Evolutionary conservation across 2,888 invertebrate species (phyloP).

Genomic region (Acrobeloides nanus): DNA sequence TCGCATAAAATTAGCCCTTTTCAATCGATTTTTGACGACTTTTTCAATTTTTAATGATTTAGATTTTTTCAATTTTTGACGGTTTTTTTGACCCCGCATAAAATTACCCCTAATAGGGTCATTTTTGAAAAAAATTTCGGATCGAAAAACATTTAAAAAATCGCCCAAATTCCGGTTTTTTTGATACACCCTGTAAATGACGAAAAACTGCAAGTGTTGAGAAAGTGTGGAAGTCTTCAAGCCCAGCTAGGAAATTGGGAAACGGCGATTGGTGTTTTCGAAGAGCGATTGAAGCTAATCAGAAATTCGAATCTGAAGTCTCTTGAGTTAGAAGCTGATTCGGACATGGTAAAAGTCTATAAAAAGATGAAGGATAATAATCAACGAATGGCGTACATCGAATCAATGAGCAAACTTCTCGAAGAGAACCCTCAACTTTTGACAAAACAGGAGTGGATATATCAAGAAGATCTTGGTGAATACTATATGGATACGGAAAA

Average conservation of each 20-base stretch:
- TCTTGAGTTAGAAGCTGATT: slow-evolving; percentile 5
- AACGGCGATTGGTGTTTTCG: slow-evolving; percentile 5
- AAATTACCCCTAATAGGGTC: no score
- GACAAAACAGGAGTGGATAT: slow-evolving; percentile 9
- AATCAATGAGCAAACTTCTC: background rate
- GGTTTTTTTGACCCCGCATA: no score
- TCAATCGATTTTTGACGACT: no score
- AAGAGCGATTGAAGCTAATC: slow-evolving; percentile 9
- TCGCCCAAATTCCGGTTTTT: no score
- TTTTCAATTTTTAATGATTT: no score
- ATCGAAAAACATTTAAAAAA: no score
- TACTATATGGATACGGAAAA: slow-evolving; percentile 10
- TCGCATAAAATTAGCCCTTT: no score
- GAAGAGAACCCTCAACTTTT: background rate
- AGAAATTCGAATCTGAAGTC: slow-evolving; percentile 1
- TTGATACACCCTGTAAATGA: no score
- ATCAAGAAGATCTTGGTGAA: slow-evolving; percentile 12
- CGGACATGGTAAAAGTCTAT: slow-evolving; percentile 8
- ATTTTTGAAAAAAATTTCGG: no score
- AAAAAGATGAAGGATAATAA: slow-evolving; percentile 7
- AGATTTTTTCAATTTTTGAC: no score
- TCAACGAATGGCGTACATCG: slow-evolving; percentile 4
- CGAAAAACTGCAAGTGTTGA: no score
- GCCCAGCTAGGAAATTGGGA: slow-evolving; percentile 13
- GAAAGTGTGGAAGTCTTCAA: slow-evolving; percentile 10